Conservation (phyloP, 1,140 invertebrate genomes). For the Charaxes varanes region DNA sequence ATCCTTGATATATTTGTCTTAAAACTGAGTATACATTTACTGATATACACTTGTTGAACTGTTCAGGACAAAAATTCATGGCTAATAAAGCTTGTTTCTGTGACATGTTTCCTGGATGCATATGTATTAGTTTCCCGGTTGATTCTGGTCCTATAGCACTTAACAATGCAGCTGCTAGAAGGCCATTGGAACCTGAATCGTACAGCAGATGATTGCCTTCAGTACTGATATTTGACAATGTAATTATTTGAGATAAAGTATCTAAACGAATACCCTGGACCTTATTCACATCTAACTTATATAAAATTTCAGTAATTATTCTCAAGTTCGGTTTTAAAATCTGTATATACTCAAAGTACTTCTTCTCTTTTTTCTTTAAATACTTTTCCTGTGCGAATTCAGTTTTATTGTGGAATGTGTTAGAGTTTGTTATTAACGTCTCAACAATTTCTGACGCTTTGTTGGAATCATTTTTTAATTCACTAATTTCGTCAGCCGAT, state of each 20-base stretch:
- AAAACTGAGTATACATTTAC: slow-evolving; percentile 84
- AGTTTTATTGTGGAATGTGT: slow-evolving; percentile 90
- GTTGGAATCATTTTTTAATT: slow-evolving; percentile 82
- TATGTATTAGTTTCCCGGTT: slow-evolving; percentile 80
- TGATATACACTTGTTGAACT: slow-evolving; percentile 78
- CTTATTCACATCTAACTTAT: slow-evolving; percentile 83
- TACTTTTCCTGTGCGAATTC: slow-evolving; percentile 96
- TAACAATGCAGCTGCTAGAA: slow-evolving; percentile 88
- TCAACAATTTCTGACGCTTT: slow-evolving; percentile 89
- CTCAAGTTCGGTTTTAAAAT: slow-evolving; percentile 84
- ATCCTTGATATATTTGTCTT: slow-evolving; percentile 77
- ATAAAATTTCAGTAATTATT: slow-evolving; percentile 86
- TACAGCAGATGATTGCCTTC: slow-evolving; percentile 88
- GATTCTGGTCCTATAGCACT: slow-evolving; percentile 80
- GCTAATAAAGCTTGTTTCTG: slow-evolving; percentile 85
- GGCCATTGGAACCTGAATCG: slow-evolving; percentile 89
- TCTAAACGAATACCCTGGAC: slow-evolving; percentile 89
- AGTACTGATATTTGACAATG: slow-evolving; percentile 85
- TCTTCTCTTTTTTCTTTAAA: slow-evolving; percentile 93
- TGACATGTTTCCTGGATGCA: slow-evolving; percentile 86
- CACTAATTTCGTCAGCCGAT: slow-evolving; percentile 86
- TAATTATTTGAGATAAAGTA: slow-evolving; percentile 89
- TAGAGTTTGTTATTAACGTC: slow-evolving; percentile 91
- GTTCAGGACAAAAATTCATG: slow-evolving; percentile 83
- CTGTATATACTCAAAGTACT: slow-evolving; percentile 88